A percentile compares a stretch with the other conserved stretches of the same genome.
Evolutionary conservation across 37 sponge, comb jelly and placozoan species (phyloP).

Genomic region (Beroe forskalii): DNA sequence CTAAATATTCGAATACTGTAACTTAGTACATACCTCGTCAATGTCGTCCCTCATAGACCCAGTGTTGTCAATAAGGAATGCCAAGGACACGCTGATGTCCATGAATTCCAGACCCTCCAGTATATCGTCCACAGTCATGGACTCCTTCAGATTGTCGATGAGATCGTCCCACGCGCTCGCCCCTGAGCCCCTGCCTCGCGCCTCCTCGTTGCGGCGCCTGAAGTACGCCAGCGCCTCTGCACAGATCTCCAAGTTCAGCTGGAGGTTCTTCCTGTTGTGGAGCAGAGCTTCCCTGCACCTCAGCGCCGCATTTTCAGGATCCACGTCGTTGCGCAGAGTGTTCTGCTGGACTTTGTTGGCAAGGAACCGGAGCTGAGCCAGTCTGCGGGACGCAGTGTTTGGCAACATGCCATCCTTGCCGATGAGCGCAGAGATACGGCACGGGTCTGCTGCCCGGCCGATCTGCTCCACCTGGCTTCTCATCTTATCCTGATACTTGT

Average conservation of each 20-base stretch:
- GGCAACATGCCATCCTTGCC: not conserved
- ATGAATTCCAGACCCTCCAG: not conserved
- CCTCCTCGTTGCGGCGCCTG: not conserved
- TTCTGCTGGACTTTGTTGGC: not conserved
- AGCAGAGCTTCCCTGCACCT: constrained; percentile 4
- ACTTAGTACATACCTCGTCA: too few species aligned
- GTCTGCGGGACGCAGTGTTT: not conserved
- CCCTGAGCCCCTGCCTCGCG: not conserved
- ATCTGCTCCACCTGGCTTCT: not conserved
- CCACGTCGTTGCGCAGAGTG: not conserved
- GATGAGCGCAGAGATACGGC: not conserved
- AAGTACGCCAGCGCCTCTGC: constrained; percentile 22
- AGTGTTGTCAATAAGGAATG: constrained; percentile 10
- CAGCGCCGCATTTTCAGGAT: not conserved
- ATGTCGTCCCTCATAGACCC: constrained; percentile 48
- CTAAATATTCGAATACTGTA: too few species aligned
- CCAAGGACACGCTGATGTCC: not conserved
- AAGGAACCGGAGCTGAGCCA: not conserved
- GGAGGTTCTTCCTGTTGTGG: not conserved
- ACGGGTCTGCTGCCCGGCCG: constrained; percentile 11
- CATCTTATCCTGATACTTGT: not conserved
- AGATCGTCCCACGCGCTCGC: constrained; percentile 19
- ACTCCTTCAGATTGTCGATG: not conserved
- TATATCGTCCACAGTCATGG: constrained; percentile 16
- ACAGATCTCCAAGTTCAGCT: not conserved